phyloP scores from a whole-genome alignment of 2,113 vertebrate genomes.

The Tauraco erythrolophus region DNA sequence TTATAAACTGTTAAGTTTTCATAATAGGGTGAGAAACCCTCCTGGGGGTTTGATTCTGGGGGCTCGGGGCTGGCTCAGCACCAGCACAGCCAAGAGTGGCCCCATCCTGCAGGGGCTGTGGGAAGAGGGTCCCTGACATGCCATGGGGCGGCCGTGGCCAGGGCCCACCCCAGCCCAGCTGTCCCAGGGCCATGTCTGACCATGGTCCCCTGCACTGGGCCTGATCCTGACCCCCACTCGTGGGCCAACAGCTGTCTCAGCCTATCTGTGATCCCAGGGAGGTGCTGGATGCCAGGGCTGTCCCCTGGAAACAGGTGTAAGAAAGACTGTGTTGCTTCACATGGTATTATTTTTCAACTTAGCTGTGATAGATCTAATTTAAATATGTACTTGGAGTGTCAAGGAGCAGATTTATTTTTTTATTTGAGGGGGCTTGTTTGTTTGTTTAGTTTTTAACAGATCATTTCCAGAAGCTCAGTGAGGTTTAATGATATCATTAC shows the following conservation, averaged over 20 bases:
- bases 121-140: neutral
- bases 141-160: too few relatives aligned
- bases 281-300: neutral
- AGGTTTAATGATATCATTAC: conserved; percentile 13
- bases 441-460: neutral
- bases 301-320: neutral
- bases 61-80: neutral
- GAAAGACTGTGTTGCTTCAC: neutral
- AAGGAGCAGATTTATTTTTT: neutral
- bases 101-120: neutral
- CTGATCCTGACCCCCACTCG: neutral
- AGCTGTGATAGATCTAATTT: neutral
- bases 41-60: neutral
- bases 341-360: neutral
- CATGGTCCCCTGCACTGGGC: neutral
- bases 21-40: neutral
- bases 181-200: neutral
- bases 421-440: neutral
- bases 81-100: neutral
- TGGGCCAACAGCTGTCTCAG: fast-evolving
- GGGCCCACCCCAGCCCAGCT: neutral
- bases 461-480: neutral
- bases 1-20: neutral
- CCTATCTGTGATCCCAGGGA: neutral
- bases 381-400: neutral